Conservation (phyloP, 64 coral and sea anemone species). For the Dendrophyllia cribrosa region DNA sequence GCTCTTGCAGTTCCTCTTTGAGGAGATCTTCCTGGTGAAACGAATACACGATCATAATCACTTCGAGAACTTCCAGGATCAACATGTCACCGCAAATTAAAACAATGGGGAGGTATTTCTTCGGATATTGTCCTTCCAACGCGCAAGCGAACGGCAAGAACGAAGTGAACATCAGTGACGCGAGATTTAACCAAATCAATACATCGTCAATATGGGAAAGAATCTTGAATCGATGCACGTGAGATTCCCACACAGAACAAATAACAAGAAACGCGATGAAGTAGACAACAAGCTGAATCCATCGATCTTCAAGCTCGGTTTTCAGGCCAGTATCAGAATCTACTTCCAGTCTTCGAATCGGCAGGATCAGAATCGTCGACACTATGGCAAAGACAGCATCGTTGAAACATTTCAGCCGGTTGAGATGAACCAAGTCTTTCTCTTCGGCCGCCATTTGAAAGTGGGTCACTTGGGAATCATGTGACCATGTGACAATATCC, state of each 20-base stretch:
- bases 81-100: constrained; percentile 87
- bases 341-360: constrained; percentile 82
- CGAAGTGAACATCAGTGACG: constrained; percentile 87
- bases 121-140: constrained; percentile 79
- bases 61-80: constrained; percentile 86
- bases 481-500: neutral
- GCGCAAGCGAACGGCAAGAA: constrained; percentile 89
- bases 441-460: constrained; percentile 67
- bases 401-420: constrained; percentile 91
- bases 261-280: constrained; percentile 89
- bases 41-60: constrained; percentile 84
- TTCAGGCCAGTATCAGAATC: constrained; percentile 32
- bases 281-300: constrained; percentile 86
- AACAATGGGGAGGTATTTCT: constrained; percentile 75
- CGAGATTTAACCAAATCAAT: constrained; percentile 92
- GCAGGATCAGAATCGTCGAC: constrained; percentile 95
- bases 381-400: constrained; percentile 99
- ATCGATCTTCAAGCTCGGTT: constrained; percentile 63
- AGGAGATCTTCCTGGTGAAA: constrained; percentile 81
- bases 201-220: constrained; percentile 96
- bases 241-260: constrained; percentile 94
- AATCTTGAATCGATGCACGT: constrained; percentile 90
- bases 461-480: neutral
- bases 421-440: constrained; percentile 86
- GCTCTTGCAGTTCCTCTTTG: constrained; percentile 75